These are phyloP conservation scores for Urocyon cinereoargenteus DNA, from an alignment of 2,797 vertebrate genomes.

Conservation along the genomic window DNA sequence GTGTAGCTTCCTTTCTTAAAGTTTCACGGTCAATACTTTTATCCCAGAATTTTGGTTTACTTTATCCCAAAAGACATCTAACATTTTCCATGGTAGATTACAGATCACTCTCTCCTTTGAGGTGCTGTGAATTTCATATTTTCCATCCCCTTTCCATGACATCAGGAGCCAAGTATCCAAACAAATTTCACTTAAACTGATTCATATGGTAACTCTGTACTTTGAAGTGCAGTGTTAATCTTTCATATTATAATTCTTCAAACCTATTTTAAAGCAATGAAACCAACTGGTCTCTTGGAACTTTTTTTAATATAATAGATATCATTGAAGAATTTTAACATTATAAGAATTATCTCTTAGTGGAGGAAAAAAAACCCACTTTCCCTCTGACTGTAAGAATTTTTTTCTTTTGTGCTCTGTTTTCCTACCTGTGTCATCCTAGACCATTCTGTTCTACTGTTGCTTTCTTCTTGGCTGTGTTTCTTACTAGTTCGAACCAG, in stretches of 20 bases:
- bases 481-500: neutral
- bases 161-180: conserved; percentile 75
- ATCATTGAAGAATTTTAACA: neutral
- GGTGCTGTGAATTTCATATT: conserved; percentile 74
- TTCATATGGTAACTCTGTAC: conserved; percentile 67
- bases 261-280: conserved; percentile 40
- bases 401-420: neutral
- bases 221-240: conserved; percentile 32
- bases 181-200: conserved; percentile 75
- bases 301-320: neutral
- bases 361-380: neutral
- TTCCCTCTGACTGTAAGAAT: neutral
- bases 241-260: conserved; percentile 57
- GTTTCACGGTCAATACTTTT: conserved; percentile 11
- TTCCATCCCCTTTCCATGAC: conserved; percentile 80
- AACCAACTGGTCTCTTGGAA: conserved; percentile 46
- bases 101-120: conserved; percentile 77
- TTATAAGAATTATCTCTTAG: conserved; percentile 17
- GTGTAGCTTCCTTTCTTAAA: conserved; percentile 13
- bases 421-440: neutral
- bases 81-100: conserved; percentile 75
- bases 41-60: conserved; percentile 33
- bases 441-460: neutral
- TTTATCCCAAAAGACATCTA: conserved; percentile 59
- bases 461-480: neutral